Base-by-base conservation (phyloP, 2,797 vertebrate genomes). In the Epinephelus awoara region DNA sequence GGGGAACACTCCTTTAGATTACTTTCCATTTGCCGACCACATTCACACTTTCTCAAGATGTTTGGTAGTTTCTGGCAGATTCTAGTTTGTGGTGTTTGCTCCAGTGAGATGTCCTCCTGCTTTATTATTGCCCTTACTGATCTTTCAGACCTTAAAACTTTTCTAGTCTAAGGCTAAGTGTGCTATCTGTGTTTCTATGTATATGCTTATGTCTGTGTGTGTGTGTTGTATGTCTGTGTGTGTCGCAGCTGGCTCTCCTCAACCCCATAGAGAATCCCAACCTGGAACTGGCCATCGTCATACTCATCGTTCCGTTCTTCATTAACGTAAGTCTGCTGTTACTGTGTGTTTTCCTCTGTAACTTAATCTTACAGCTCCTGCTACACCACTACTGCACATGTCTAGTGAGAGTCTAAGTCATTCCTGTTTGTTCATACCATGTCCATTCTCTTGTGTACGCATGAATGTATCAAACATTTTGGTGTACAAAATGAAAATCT, bases 251-350 rank as follows among this genome's bases (percentile, higher is more conserved):
- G 91, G 95, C 97, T 89, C 95, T 96, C 50, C 88, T 97, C 92
- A 99, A 98, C 86, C 97, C 96, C 72, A 98, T 99, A 90, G 85
- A 96, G 74, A 97, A 98, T 89, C 97, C 98, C 65, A 94, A 96
- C 81, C 73, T 99, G 96, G 98, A 99, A 87, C 94, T 99, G 92
- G 97, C 98, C 84, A 97, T 99, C 70, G 98, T 99, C 90, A 98
- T 99, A 98, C 96, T 99, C 85, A 99, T 99, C 73, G 98, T 99
- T 72, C 98, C 98, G n/a, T 99, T 99, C 95, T 99, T 99, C 88
- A 95, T 99, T 83, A 99, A 99, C 50, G 98, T 99, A 95, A 97
- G 98, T 97, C 83, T 65, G 15, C 18, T 51, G 59, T 58, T 58
- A 15, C n/a, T 11, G 1, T 23, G 3, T 68, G 46, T 67, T 52